Evolutionary conservation across 2,888 invertebrate species (phyloP), one percentile per base, ranked within the genome.

Genomic region (Gymnosoma rotundatum): DNA sequence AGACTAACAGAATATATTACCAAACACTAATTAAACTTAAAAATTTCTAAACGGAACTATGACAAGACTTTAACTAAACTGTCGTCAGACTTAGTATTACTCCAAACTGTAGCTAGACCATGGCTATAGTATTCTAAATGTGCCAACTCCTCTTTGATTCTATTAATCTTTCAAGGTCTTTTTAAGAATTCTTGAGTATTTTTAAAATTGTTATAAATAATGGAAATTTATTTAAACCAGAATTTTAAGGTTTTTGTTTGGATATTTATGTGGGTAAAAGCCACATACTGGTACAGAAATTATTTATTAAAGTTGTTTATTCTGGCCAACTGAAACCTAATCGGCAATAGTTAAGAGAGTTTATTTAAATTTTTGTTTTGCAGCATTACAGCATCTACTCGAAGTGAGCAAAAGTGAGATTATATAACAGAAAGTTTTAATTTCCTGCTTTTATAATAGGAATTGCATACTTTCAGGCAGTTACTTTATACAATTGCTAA

Each of bases 161-260:
- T n/a, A 32, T 32, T 5, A 7, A 5, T 6, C 6, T 5, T 32
- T 6, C 4, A 32, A 32, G 6, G n/a, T 32, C 32, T 6, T 8
- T 32, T 32, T 5, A 32, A 8, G 8, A 5, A 32, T 32, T 5
- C 32, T 2, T 5, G 7, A 32, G 32, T 6, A 32, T 32, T 32
- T 32, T 32, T 32, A 2, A 32, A 32, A 2, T 32, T n/a, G n/a
- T 54, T 63, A 9, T 45, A 56, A 64, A 63, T 54, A 64, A 74
- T 64, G 64, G 36, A 54, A 74, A 18, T 18, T 18, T 18, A 18
- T 18, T 7, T 18, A 52, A 52, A 52, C 50, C 18, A 20, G 8
- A 45, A 18, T 64, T 64, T 54, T 42, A 5, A n/a, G 56, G 32
- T 45, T 38, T 52, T 12, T 73, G 21, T 52, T 63, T 73, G n/a